phyloP scores from a whole-genome alignment of 2,888 invertebrate genomes.

The Cecidostiba fungosa region DNA sequence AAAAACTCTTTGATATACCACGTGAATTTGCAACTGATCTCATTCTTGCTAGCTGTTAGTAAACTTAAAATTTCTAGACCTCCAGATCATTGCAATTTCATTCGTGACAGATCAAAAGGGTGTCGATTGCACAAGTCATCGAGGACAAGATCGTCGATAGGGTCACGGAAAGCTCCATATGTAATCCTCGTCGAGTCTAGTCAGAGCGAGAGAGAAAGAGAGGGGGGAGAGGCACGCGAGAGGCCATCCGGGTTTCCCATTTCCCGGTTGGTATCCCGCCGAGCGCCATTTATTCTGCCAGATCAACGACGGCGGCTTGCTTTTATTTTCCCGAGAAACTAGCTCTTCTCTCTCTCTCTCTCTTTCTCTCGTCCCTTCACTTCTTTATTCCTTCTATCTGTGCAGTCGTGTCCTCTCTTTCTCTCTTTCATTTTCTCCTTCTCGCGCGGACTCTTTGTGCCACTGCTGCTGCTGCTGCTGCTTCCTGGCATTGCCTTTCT shows the following conservation, averaged over 20 bases:
- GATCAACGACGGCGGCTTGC: slow-evolving; percentile 56
- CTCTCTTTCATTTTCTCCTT: slow-evolving; percentile 10
- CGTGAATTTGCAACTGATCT: no score
- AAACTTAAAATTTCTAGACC: no score
- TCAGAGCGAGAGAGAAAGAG: not conserved
- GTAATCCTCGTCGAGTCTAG: not conserved
- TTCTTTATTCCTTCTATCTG: not conserved
- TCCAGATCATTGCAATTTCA: no score
- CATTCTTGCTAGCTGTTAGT: no score
- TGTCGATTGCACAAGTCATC: not conserved
- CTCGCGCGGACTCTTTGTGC: not conserved
- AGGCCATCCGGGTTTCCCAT: slow-evolving; percentile 57
- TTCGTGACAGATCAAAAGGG: not conserved
- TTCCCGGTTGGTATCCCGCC: slow-evolving; percentile 52
- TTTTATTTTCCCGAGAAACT: slow-evolving; percentile 60
- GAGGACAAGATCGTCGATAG: not conserved
- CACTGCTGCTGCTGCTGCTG: not conserved
- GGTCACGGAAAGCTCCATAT: slow-evolving; percentile 13
- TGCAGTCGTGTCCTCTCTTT: slow-evolving; percentile 15
- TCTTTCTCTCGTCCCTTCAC: not conserved
- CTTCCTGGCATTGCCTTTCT: slow-evolving; percentile 19
- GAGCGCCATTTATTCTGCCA: slow-evolving; percentile 62
- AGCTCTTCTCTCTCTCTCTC: slow-evolving; percentile 24
- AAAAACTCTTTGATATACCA: not conserved
- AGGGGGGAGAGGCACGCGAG: not conserved